Conservation (phyloP, 1,140 invertebrate genomes). For the Aporrectodea caliginosa region DNA sequence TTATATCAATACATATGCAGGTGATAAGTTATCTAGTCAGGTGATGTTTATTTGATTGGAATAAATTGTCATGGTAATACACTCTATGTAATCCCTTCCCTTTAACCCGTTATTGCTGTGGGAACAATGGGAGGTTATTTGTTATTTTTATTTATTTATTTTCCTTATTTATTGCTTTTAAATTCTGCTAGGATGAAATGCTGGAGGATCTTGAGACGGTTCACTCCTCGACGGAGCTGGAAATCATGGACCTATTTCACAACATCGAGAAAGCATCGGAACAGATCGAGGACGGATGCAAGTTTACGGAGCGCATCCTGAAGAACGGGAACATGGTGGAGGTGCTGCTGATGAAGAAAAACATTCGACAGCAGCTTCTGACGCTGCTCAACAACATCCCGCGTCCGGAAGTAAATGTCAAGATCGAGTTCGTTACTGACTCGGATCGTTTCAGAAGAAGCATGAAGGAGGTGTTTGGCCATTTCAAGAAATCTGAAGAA, state of each 20-base stretch:
- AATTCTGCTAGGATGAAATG: slow-evolving; percentile 61
- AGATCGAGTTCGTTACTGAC: slow-evolving; percentile 77
- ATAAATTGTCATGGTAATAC: background rate
- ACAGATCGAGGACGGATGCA: slow-evolving; percentile 76
- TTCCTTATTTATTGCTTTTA: background rate
- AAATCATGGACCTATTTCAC: slow-evolving; percentile 80
- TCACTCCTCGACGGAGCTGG: slow-evolving; percentile 77
- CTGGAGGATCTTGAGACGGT: slow-evolving; percentile 72
- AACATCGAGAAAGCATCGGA: slow-evolving; percentile 72
- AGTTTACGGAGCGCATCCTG: slow-evolving; percentile 73
- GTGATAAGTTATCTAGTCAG: background rate
- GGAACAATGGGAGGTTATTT: background rate
- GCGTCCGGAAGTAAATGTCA: slow-evolving; percentile 71
- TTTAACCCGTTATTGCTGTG: background rate
- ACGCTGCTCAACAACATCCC: slow-evolving; percentile 74
- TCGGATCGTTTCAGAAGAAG: slow-evolving; percentile 70
- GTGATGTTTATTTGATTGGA: background rate
- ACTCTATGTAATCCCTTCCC: no score
- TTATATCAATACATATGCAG: background rate
- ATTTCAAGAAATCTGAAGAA: slow-evolving; percentile 35
- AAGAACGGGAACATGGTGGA: slow-evolving; percentile 66
- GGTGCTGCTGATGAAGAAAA: slow-evolving; percentile 69
- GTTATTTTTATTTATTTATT: background rate
- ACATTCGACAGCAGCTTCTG: slow-evolving; percentile 70
- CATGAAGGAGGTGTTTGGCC: slow-evolving; percentile 57